A percentile compares a stretch with the other conserved stretches of the same genome.
These are phyloP conservation scores for Bettongia penicillata DNA, from an alignment of 2,113 vertebrate species.

Conservation along the genomic window DNA sequence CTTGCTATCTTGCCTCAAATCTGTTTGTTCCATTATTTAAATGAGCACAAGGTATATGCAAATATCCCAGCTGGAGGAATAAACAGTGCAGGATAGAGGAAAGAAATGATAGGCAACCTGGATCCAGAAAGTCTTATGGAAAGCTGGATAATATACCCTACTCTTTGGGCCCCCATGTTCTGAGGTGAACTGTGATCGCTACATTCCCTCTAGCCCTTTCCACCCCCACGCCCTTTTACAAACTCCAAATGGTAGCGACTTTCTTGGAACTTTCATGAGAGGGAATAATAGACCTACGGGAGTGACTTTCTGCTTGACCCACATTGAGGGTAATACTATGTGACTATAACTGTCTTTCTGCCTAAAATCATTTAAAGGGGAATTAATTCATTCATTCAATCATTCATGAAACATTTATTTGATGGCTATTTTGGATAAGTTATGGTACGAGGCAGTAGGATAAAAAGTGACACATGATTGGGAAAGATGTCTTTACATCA, in stretches of 20 bases:
- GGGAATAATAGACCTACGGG: too few species aligned
- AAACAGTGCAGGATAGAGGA: background rate
- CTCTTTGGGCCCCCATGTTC: background rate
- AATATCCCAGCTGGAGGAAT: constrained; percentile 64
- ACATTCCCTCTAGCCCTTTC: background rate
- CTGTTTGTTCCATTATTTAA: constrained; percentile 72
- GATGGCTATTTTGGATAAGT: background rate
- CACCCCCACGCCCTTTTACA: background rate
- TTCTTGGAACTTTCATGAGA: background rate
- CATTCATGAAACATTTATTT: background rate
- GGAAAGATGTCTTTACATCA: background rate
- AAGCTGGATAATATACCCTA: background rate
- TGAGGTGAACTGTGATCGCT: background rate
- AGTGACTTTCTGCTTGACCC: background rate
- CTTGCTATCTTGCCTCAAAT: constrained; percentile 47
- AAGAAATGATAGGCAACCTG: background rate
- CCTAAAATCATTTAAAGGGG: background rate
- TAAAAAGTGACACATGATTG: background rate
- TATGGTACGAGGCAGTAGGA: background rate
- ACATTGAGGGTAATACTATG: background rate
- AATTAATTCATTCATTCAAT: background rate
- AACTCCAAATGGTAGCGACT: background rate
- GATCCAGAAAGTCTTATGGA: constrained; percentile 26
- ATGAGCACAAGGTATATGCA: constrained; percentile 52
- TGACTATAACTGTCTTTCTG: background rate